Conservation (phyloP, 2,113 vertebrate species). For the Amphilophus citrinellus region DNA sequence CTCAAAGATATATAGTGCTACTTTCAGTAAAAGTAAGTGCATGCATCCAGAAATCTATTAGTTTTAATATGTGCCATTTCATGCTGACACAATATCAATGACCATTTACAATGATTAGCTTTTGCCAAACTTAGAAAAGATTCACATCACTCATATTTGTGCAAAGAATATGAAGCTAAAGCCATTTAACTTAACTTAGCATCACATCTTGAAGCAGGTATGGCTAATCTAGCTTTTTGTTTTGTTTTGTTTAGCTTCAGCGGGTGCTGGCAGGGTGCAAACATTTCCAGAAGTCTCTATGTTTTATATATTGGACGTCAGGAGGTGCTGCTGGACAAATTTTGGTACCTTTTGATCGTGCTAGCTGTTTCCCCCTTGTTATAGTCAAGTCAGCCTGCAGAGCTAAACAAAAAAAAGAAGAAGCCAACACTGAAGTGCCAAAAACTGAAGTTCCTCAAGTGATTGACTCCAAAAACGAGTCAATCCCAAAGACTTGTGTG, state of each 20-base stretch:
- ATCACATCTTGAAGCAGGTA: not conserved
- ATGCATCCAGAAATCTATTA: not conserved
- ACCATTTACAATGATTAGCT: not conserved
- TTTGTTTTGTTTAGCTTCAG: not conserved
- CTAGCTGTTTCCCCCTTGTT: not conserved
- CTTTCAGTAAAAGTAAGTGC: slow-evolving; percentile 1
- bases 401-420: not conserved
- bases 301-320: too few relatives aligned
- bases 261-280: too few relatives aligned
- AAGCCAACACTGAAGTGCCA: too few relatives aligned
- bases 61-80: not conserved
- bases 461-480: not conserved
- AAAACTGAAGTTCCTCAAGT: not conserved
- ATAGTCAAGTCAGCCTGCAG: not conserved
- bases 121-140: not conserved
- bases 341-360: not conserved
- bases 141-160: not conserved
- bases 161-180: not conserved
- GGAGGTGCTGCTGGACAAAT: too few relatives aligned
- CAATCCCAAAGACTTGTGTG: not conserved
- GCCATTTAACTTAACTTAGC: not conserved
- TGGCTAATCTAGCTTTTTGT: not conserved
- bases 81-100: not conserved
- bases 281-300: too few relatives aligned
- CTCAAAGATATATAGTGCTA: slow-evolving; percentile 36